Base-by-base conservation (phyloP, 2,888 invertebrate species). In the Troilus luridus region DNA sequence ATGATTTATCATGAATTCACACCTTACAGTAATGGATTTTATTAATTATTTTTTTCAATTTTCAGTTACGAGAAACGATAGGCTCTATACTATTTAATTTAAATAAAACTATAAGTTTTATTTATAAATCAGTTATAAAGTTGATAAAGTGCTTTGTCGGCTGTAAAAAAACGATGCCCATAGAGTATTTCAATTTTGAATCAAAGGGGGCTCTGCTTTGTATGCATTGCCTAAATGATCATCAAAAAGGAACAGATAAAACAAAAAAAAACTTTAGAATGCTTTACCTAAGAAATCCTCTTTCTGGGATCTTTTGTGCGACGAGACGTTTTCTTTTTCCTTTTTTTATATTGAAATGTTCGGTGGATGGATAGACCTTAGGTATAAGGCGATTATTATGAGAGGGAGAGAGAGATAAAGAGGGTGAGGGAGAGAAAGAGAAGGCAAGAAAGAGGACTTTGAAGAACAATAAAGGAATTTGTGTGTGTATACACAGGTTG, bases 391-490 rank as follows among this genome's bases (percentile, higher is more conserved):
- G 90, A 90, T 90, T 90, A 90, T 62, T 54, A 64, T 24, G 21
- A 72, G 90, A 41, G 41, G 41, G 41, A 41, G 5, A 41, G 41
- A 41, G 41, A 41, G 41, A 41, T 41, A 41, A 41, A 41, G 41
- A 41, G 41, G 41, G 41, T n/a, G 77, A 67, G 67, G 67, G 89
- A 56, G 41, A n/a, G 77, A 67, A n/a, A 24, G 67, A 89, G 67
- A 56, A 11, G 14, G 67, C 21, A 58, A 77, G 59, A 58, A 59
- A 56, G 41, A 77, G 90, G 77, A 90, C 90, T 90, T 77, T 77
- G 77, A 77, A 27, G 72, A 77, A 90, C 72, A 90, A 90, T 90
- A 90, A 90, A 90, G 77, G 90, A 90, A 90, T 90, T 90, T 90
- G 72, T 77, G 67, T 89, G 89, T 89, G 89, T 89, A 89, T 89